A percentile compares a stretch with the other conserved stretches of the same genome.
Evolutionary conservation across 1,140 invertebrate species (phyloP).

Genomic region (Neodiprion virginianus): DNA sequence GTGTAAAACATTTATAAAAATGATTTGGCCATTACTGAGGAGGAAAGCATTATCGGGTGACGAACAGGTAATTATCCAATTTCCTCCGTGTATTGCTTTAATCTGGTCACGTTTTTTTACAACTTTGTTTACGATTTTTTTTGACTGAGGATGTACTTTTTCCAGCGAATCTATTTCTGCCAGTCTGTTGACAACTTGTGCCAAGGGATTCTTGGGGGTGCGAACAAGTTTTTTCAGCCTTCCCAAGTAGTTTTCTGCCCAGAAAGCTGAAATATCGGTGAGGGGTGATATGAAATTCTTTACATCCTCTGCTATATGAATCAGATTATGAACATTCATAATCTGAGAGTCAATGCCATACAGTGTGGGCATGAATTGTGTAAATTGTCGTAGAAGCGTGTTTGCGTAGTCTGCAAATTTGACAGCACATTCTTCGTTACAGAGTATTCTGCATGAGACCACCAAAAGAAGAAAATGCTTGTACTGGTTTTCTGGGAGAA

Average conservation of each 20-base stretch:
- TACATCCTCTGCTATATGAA: constrained; percentile 26
- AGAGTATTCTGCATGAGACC: constrained; percentile 25
- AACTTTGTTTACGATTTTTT: too few species aligned
- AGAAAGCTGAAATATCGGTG: constrained; percentile 19
- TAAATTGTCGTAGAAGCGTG: constrained; percentile 15
- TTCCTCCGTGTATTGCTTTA: too few species aligned
- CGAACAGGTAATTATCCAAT: too few species aligned
- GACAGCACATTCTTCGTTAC: constrained; percentile 9
- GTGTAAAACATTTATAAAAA: too few species aligned
- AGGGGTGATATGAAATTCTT: constrained; percentile 8
- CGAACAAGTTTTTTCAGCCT: constrained; percentile 20
- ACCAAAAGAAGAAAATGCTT: constrained; percentile 27
- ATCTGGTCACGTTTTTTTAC: too few species aligned
- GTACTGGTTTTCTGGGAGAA: constrained; percentile 16
- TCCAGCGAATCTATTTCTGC: constrained; percentile 11
- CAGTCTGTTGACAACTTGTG: constrained; percentile 18
- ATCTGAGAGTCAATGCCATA: constrained; percentile 4
- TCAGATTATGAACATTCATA: constrained; percentile 22
- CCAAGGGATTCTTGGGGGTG: constrained; percentile 20
- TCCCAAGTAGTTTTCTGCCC: constrained; percentile 25
- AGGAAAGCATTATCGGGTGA: too few species aligned
- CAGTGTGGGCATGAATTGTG: not conserved
- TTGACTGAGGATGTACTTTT: too few species aligned
- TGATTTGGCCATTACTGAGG: too few species aligned
- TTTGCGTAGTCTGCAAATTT: constrained; percentile 18